Percentiles rank a stretch among this genome's conserved stretches.
These are phyloP conservation scores for Melangyna quadrimaculata DNA, from an alignment of 2,888 invertebrate genomes.

Conservation along the genomic window DNA sequence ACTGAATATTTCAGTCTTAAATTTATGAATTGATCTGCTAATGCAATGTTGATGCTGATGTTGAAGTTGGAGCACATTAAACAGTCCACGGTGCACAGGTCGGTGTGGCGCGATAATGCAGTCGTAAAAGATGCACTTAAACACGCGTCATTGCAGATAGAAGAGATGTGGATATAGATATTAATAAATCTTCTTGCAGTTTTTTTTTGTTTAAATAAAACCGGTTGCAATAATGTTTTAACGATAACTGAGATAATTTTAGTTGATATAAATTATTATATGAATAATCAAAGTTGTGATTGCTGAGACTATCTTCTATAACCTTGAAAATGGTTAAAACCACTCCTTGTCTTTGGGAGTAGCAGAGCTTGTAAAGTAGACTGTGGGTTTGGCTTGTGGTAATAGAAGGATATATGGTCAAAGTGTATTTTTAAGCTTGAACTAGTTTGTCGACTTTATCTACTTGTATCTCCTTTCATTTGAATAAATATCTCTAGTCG, in stretches of 20 bases:
- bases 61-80: not conserved
- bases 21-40: conserved; percentile 64
- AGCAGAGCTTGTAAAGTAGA: not conserved
- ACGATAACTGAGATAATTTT: conserved; percentile 51
- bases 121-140: conserved; percentile 66
- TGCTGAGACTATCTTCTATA: not conserved
- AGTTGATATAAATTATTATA: conserved; percentile 15
- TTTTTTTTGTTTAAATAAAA: conserved; percentile 30
- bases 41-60: not conserved
- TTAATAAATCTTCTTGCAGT: conserved; percentile 63
- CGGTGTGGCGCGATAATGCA: conserved; percentile 61
- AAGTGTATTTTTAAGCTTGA: not conserved
- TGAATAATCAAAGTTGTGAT: conserved; percentile 8
- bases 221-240: conserved; percentile 52
- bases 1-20: conserved; percentile 44
- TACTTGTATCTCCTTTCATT: not conserved
- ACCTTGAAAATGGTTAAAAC: conserved; percentile 11
- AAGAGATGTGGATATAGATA: conserved; percentile 47
- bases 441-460: not conserved
- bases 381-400: not conserved
- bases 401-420: conserved; percentile 9
- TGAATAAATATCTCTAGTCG: not conserved
- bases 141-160: conserved; percentile 52
- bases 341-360: conserved; percentile 39
- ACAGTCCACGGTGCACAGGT: conserved; percentile 41